Percentiles rank a stretch among this genome's conserved stretches.
phyloP scores from a whole-genome alignment of 1,140 invertebrate genomes.

The Bombus ignitus region DNA sequence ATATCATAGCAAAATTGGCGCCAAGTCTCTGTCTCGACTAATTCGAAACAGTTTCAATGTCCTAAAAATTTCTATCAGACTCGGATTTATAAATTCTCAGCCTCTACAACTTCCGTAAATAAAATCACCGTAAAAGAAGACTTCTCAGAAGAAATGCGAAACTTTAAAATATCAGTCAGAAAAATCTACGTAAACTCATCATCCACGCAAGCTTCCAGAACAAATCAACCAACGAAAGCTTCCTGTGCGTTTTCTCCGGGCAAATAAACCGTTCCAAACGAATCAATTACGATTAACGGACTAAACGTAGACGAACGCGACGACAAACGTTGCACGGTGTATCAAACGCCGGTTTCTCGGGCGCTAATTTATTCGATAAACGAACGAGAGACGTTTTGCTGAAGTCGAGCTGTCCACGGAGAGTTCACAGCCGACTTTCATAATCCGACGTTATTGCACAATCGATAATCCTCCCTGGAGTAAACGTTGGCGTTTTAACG shows the following conservation, averaged over 20 bases:
- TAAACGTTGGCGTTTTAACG: constrained; percentile 31
- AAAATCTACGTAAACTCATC: not conserved
- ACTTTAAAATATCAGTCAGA: too few relatives aligned
- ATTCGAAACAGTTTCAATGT: too few relatives aligned
- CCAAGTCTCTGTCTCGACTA: too few relatives aligned
- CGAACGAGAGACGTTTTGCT: not conserved
- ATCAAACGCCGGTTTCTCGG: not conserved
- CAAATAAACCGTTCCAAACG: not conserved
- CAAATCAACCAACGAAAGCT: not conserved
- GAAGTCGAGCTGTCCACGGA: not conserved
- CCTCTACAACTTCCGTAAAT: too few relatives aligned
- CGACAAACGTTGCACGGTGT: constrained; percentile 5
- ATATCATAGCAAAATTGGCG: too few relatives aligned
- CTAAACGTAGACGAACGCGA: not conserved
- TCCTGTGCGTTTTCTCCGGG: not conserved
- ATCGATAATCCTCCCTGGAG: constrained; percentile 51
- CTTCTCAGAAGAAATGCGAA: too few relatives aligned
- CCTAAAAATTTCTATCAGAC: too few relatives aligned
- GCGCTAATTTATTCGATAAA: constrained; percentile 12
- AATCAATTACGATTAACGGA: not conserved
- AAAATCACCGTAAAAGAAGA: too few relatives aligned
- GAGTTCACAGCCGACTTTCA: constrained; percentile 30
- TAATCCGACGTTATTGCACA: constrained; percentile 38
- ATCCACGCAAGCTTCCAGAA: not conserved
- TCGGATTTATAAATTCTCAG: too few relatives aligned